phyloP scores from a whole-genome alignment of 2,113 vertebrate species.

The Laticauda colubrina region DNA sequence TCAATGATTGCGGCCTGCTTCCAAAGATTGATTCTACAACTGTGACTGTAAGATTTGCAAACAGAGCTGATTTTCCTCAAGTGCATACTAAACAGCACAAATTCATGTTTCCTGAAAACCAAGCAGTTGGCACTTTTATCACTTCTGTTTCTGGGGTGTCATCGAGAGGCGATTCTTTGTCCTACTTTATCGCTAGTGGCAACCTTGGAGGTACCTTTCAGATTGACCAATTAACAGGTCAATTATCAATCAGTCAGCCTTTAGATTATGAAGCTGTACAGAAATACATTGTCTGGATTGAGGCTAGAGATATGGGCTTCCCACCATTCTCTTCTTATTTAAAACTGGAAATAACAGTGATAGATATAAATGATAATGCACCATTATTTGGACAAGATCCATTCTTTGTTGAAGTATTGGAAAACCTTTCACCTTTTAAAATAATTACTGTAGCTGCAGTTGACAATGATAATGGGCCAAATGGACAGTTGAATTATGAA shows the following conservation, averaged over 20 bases:
- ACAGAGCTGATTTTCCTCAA: conserved; percentile 84
- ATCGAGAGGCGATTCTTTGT: conserved; percentile 83
- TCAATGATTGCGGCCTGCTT: conserved; percentile 81
- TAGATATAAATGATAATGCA: conserved; percentile 92
- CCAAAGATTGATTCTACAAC: conserved; percentile 90
- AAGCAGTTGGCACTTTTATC: conserved; percentile 80
- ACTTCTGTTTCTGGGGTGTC: conserved; percentile 84
- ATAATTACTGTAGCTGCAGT: conserved; percentile 82
- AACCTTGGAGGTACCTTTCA: conserved; percentile 89
- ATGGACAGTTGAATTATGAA: conserved; percentile 87
- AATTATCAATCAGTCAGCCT: conserved; percentile 78
- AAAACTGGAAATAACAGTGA: conserved; percentile 82
- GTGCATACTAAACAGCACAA: conserved; percentile 79
- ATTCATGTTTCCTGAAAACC: conserved; percentile 90
- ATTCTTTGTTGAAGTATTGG: conserved; percentile 82
- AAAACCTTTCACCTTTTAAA: conserved; percentile 86
- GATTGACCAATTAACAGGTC: conserved; percentile 89
- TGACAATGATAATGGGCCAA: conserved; percentile 88
- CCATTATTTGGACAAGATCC: conserved; percentile 87
- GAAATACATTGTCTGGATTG: conserved; percentile 91
- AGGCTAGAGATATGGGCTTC: conserved; percentile 91
- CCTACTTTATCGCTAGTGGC: conserved; percentile 92
- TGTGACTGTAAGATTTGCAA: conserved; percentile 89
- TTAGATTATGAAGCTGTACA: conserved; percentile 91
- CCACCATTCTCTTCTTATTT: conserved; percentile 95